Conservation (phyloP, 2,113 vertebrate species). For the Takifugu bimaculatus region DNA sequence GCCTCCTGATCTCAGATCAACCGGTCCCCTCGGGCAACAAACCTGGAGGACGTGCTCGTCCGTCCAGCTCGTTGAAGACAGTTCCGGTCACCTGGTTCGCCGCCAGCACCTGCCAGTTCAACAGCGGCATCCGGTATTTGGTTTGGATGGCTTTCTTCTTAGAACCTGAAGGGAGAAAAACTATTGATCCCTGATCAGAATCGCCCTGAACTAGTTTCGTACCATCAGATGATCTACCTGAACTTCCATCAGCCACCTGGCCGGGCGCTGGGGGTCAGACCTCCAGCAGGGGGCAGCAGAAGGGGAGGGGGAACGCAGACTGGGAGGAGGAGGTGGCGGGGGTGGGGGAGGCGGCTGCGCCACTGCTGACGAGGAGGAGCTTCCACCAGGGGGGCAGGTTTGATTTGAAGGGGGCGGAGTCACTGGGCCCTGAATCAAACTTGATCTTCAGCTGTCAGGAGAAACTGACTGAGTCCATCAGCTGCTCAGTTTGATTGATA, state of each 20-base stretch:
- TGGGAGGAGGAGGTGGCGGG: too few relatives aligned
- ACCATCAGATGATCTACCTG: conserved; percentile 49
- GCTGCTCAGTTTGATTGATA: not conserved
- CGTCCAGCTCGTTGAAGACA: conserved; percentile 84
- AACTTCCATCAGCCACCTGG: conserved; percentile 1
- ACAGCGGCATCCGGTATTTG: conserved; percentile 83
- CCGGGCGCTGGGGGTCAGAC: not conserved
- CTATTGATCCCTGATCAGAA: not conserved
- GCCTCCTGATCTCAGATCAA: too few relatives aligned
- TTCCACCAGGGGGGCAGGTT: not conserved
- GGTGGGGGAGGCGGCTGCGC: conserved; percentile 10
- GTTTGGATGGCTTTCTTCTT: conserved; percentile 84
- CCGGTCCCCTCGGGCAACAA: conserved; percentile 13
- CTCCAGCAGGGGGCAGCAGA: conserved; percentile 29
- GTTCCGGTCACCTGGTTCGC: conserved; percentile 84
- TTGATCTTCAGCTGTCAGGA: conserved; percentile 9
- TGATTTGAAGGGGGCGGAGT: conserved; percentile 3
- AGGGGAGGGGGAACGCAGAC: conserved; percentile 25
- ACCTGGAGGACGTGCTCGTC: conserved; percentile 85
- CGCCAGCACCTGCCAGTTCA: conserved; percentile 88
- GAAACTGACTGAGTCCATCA: not conserved
- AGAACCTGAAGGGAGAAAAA: conserved; percentile 32
- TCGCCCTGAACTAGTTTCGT: too few relatives aligned
- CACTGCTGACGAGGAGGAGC: conserved; percentile 6
- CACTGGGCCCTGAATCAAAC: conserved; percentile 1